Percentiles rank a stretch among this genome's conserved stretches.
These are phyloP conservation scores for Dilophus febrilis DNA, from an alignment of 2,888 invertebrate genomes.

Conservation along the genomic window DNA sequence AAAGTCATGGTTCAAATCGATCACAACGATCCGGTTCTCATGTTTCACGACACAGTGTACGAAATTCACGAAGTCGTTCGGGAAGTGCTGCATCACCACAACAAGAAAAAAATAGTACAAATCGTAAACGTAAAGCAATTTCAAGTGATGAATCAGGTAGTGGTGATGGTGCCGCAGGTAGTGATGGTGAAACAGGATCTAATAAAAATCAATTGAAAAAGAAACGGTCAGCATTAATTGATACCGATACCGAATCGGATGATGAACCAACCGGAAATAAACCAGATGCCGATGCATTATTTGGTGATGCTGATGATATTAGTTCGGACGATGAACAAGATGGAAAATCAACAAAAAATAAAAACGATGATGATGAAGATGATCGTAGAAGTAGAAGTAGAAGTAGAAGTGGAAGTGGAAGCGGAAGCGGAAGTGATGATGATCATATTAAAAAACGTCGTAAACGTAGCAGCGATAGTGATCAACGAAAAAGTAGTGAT, in stretches of 20 bases:
- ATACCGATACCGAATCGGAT: conserved; percentile 51
- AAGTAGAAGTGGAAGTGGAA: no score
- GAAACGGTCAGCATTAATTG: conserved; percentile 29
- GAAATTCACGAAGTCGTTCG: background rate
- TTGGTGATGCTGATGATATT: conserved; percentile 11
- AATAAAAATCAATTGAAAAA: conserved; percentile 15
- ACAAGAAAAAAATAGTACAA: background rate
- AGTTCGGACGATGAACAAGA: conserved; percentile 18
- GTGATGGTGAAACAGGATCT: conserved; percentile 28
- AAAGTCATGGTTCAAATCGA: background rate
- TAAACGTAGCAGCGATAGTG: conserved; percentile 16
- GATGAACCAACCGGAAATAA: conserved; percentile 31
- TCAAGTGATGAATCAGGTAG: conserved; percentile 22
- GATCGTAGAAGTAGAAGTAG: conserved; percentile 23
- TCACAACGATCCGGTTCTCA: conserved; percentile 3
- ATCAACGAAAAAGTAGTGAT: conserved; percentile 21
- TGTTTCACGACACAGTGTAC: conserved; percentile 6
- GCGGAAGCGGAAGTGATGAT: conserved; percentile 14
- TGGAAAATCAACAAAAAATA: conserved; percentile 19
- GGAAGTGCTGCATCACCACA: conserved; percentile 13
- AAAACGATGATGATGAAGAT: conserved; percentile 27
- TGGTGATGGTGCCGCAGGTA: background rate
- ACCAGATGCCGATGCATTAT: conserved; percentile 60
- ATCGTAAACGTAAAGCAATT: conserved; percentile 14
- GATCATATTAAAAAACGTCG: conserved; percentile 10